Base-by-base conservation (phyloP, 92 coral and sea anemone genomes). In the Zoanthus sociatus region DNA sequence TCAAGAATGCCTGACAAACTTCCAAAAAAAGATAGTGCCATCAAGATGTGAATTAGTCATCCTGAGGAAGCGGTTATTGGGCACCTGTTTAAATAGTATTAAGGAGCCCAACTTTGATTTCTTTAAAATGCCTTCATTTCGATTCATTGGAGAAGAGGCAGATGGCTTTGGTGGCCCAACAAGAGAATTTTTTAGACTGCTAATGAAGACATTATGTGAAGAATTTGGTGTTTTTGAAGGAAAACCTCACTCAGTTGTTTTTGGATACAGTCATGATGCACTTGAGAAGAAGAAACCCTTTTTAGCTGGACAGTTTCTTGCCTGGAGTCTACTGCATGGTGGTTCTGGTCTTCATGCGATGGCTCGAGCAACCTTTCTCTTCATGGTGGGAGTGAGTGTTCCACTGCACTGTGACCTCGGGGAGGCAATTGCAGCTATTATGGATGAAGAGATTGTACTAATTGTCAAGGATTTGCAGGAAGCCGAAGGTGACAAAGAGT, bases 51-150 rank as follows among this genome's bases (percentile, higher is more conserved):
- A 83, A 37, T 73, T 83, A 64, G 76, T 83, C 73, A 71, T 83
- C 71, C 55, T 83, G 87, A 46, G 87, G 54, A 83, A 83, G 71
- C 68, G 87, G 82, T 83, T 70, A 18, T 76, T 83, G 87, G 60
- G 71, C 76, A 83, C 87, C 60, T 83, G 87, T 71, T 76, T 83
- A 83, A 83, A 69, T 68, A 60, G 76, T 37, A 14, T 83, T 54
- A 83, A 83, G 74, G 81, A 68, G 76, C 79, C 75, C 56, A 84
- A 84, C 83, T 89, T 89, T 76, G 89, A 84, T 73, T 89, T 89
- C 86, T 63, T 45, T 58, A 84, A 83, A 74, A 89, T 73, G 48
- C 92, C 92, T 44, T 84, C 75, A 45, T 18, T 83, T 68, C 71
- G 60, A 50, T 78, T 78, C 83, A 50, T 61, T 78, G 83, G 83